A percentile compares a stretch with the other conserved stretches of the same genome.
Conservation (phyloP, 2,888 invertebrate genomes). For the Drosophila putrida region DNA sequence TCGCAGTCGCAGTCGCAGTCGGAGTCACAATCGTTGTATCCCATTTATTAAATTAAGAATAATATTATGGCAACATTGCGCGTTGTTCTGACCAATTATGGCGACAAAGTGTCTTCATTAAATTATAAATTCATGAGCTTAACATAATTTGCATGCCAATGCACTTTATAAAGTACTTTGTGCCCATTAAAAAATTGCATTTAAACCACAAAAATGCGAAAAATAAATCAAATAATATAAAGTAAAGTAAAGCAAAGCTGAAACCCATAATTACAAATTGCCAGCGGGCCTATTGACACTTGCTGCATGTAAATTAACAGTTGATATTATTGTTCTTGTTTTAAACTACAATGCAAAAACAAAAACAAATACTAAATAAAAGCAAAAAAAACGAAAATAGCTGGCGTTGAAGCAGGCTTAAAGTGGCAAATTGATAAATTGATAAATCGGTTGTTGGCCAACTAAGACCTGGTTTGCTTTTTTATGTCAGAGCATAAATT, state of each 20-base stretch:
- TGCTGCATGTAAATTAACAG: conserved; percentile 73
- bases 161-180: conserved; percentile 73
- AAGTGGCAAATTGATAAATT: conserved; percentile 75
- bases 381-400: background rate
- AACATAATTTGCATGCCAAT: conserved; percentile 81
- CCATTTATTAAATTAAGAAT: conserved; percentile 80
- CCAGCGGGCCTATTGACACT: conserved; percentile 73
- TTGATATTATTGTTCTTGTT: conserved; percentile 59
- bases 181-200: conserved; percentile 56
- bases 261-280: conserved; percentile 64
- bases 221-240: conserved; percentile 26
- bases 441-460: conserved; percentile 43
- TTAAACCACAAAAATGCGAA: conserved; percentile 26
- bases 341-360: conserved; percentile 32
- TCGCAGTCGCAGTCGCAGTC: conserved; percentile 2
- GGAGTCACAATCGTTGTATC: conserved; percentile 59
- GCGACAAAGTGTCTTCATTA: conserved; percentile 81
- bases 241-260: conserved; percentile 24
- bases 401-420: conserved; percentile 35
- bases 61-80: conserved; percentile 66
- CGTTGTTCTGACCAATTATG: conserved; percentile 68
- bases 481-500: conserved; percentile 68
- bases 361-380: conserved; percentile 20
- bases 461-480: conserved; percentile 57
- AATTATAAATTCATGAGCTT: conserved; percentile 78